A percentile compares a stretch with the other conserved stretches of the same genome.
phyloP scores from a whole-genome alignment of 2,888 invertebrate species.

The Lasioglossum malachurum region DNA sequence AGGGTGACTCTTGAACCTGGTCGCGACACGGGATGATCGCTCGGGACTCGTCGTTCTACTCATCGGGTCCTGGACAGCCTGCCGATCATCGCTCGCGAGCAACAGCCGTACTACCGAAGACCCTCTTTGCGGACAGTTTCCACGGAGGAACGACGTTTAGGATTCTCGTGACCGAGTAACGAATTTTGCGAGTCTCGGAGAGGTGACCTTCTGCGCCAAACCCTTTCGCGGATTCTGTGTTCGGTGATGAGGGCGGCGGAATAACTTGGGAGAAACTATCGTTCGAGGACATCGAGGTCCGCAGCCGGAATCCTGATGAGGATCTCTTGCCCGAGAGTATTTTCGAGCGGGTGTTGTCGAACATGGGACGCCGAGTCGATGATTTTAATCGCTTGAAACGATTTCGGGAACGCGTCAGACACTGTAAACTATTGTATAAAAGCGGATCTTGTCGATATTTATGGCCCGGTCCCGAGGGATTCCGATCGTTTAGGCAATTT shows the following conservation, averaged over 20 bases:
- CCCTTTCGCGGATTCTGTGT: not conserved
- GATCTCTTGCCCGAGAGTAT: not conserved
- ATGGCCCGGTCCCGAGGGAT: constrained; percentile 15
- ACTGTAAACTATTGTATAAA: constrained; percentile 48
- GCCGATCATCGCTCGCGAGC: not conserved
- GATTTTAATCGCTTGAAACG: not conserved
- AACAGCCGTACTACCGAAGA: not conserved
- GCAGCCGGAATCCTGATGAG: not conserved
- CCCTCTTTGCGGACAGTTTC: not conserved
- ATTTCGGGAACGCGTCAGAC: constrained; percentile 2
- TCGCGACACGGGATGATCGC: not conserved
- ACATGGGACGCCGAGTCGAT: not conserved
- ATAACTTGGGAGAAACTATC: not conserved
- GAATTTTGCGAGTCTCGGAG: not conserved
- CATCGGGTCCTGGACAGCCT: not conserved
- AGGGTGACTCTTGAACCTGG: constrained; percentile 48
- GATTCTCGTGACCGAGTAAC: not conserved
- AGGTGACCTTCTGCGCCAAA: not conserved
- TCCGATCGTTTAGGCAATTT: constrained; percentile 46
- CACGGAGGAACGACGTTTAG: not conserved
- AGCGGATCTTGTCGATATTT: constrained; percentile 32
- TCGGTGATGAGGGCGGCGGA: not conserved
- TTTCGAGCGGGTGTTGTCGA: not conserved
- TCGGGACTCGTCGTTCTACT: not conserved
- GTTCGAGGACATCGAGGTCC: not conserved